Conservation (phyloP, 2,888 invertebrate species). For the Amaurobius ferox region DNA sequence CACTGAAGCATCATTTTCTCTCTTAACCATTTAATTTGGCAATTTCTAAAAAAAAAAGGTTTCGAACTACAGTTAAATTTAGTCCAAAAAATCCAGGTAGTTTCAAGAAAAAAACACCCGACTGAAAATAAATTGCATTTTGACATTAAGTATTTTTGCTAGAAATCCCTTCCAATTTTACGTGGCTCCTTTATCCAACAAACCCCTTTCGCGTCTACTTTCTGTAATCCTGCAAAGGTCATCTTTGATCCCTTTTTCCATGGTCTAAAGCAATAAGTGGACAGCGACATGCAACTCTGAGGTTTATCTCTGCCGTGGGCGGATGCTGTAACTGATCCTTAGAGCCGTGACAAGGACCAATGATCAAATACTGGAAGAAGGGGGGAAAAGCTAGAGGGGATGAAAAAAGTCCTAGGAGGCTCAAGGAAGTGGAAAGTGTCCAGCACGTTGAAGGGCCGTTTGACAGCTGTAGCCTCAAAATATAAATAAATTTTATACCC, state of each 20-base stretch:
- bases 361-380: constrained; percentile 7
- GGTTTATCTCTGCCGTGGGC: constrained; percentile 14
- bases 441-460: background rate
- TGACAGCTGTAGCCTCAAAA: constrained; percentile 12
- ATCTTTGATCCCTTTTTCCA: background rate
- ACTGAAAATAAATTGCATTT: too few relatives aligned
- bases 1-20: too few relatives aligned
- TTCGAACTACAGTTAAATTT: too few relatives aligned
- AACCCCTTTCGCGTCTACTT: background rate
- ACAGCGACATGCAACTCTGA: constrained; percentile 1
- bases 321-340: constrained; percentile 12
- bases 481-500: constrained; percentile 12
- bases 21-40: too few relatives aligned
- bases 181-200: background rate
- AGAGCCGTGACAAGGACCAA: background rate
- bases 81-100: too few relatives aligned
- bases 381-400: background rate
- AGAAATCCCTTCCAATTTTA: background rate
- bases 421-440: constrained; percentile 1
- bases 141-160: background rate
- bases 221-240: background rate
- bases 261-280: constrained; percentile 16
- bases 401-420: background rate
- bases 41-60: too few relatives aligned
- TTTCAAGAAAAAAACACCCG: too few relatives aligned